Evolutionary conservation across 2,113 vertebrate species (phyloP).

Genomic region (Erythrocercus mccallii): DNA sequence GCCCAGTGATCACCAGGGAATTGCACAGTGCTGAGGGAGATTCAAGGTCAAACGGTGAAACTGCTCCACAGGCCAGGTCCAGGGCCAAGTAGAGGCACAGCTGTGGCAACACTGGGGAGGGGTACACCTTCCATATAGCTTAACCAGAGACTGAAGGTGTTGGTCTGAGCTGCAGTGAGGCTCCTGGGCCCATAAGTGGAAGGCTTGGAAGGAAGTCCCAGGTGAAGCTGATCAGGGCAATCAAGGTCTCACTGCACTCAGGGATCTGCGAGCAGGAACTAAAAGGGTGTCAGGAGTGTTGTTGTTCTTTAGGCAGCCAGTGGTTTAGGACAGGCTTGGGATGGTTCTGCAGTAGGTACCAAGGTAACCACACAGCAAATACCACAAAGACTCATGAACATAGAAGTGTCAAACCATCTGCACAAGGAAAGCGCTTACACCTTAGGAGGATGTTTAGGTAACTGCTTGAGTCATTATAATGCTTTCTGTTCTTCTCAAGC

Average conservation of each 20-base stretch:
- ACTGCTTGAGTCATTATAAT: neutral
- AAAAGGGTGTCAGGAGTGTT: neutral
- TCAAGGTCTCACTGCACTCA: neutral
- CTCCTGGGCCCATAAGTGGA: rapidly evolving
- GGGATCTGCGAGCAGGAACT: neutral
- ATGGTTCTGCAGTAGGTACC: neutral
- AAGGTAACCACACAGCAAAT: neutral
- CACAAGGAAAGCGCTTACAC: neutral
- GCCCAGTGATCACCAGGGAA: neutral
- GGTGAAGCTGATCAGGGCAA: neutral
- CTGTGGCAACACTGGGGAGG: neutral
- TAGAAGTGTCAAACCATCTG: neutral
- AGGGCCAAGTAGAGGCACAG: neutral
- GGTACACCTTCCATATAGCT: rapidly evolving
- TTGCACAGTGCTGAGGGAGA: neutral
- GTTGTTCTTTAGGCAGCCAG: neutral
- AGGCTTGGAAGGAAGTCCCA: neutral
- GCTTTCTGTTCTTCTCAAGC: neutral
- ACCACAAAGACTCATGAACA: neutral
- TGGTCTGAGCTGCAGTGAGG: neutral
- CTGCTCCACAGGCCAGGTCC: neutral
- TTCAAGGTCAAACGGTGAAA: neutral
- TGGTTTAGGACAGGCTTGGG: neutral
- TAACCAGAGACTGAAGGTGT: neutral
- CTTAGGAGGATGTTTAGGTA: neutral